Percentiles rank a stretch among this genome's conserved stretches.
Conservation (phyloP, 2,113 vertebrate genomes). For the Osmerus mordax region DNA sequence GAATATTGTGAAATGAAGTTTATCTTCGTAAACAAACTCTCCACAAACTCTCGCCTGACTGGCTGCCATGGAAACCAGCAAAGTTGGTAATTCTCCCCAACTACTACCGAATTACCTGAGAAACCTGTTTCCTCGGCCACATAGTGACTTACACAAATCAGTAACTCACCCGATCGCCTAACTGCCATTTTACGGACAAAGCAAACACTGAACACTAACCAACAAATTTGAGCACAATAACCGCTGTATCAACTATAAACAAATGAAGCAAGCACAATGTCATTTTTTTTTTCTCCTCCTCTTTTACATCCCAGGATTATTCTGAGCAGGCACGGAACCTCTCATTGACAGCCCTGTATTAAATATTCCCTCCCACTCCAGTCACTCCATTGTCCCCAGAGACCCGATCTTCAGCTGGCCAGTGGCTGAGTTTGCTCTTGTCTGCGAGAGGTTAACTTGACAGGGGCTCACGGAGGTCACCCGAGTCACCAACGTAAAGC, state of each 20-base stretch:
- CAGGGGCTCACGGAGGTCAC: conserved; percentile 46
- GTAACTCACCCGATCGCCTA: conserved; percentile 34
- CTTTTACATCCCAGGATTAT: no score
- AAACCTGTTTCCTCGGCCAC: conserved; percentile 55
- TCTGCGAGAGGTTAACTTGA: conserved; percentile 55
- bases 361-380: conserved; percentile 1
- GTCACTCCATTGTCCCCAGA: not conserved
- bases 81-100: conserved; percentile 1
- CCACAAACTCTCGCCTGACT: conserved; percentile 18
- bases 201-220: conserved; percentile 13
- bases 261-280: conserved; percentile 48
- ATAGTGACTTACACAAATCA: conserved; percentile 48
- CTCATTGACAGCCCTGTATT: not conserved
- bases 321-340: no score
- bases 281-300: not conserved
- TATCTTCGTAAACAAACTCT: conserved; percentile 43
- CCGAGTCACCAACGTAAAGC: conserved; percentile 51
- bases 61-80: conserved; percentile 48
- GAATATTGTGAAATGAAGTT: conserved; percentile 9
- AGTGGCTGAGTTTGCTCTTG: not conserved
- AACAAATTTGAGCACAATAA: conserved; percentile 3
- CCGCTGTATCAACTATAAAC: conserved; percentile 37
- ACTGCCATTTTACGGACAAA: conserved; percentile 14
- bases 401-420: not conserved
- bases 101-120: conserved; percentile 32